A percentile compares a stretch with the other conserved stretches of the same genome.
Evolutionary conservation across 2,797 vertebrate species (phyloP).

Genomic region (Oceanodroma leucorhoa): DNA sequence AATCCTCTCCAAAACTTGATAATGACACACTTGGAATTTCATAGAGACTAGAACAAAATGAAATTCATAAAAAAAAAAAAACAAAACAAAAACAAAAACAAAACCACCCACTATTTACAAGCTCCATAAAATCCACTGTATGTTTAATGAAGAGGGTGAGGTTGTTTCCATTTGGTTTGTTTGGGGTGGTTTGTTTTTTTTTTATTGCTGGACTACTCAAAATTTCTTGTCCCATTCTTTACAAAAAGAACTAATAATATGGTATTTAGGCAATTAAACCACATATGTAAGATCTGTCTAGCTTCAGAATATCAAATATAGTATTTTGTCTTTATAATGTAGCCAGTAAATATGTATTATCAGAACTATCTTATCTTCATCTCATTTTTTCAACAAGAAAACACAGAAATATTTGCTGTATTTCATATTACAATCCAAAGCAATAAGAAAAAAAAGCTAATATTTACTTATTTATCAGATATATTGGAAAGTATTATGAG

Average conservation of each 20-base stretch:
- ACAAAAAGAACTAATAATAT: neutral
- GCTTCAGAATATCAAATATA: neutral
- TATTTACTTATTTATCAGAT: neutral
- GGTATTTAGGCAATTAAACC: neutral
- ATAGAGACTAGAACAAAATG: slow-evolving; percentile 83
- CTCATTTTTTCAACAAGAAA: neutral
- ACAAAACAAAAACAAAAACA: no score
- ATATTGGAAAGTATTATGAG: neutral
- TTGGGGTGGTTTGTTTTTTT: neutral
- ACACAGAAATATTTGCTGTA: neutral
- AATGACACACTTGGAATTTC: slow-evolving; percentile 90
- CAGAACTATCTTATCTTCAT: neutral
- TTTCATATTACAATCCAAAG: neutral
- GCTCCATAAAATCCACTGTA: neutral
- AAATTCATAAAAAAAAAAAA: neutral
- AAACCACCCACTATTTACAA: neutral
- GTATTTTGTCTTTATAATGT: neutral
- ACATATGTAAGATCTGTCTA: neutral
- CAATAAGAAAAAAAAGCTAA: neutral
- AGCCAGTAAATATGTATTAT: neutral
- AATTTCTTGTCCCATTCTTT: neutral
- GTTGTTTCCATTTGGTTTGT: neutral
- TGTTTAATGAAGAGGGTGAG: neutral
- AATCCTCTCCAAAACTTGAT: slow-evolving; percentile 87
- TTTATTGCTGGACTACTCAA: neutral